A percentile compares a stretch with the other conserved stretches of the same genome.
Conservation (phyloP, 1,140 invertebrate species). For the Lordiphosa mommai region DNA sequence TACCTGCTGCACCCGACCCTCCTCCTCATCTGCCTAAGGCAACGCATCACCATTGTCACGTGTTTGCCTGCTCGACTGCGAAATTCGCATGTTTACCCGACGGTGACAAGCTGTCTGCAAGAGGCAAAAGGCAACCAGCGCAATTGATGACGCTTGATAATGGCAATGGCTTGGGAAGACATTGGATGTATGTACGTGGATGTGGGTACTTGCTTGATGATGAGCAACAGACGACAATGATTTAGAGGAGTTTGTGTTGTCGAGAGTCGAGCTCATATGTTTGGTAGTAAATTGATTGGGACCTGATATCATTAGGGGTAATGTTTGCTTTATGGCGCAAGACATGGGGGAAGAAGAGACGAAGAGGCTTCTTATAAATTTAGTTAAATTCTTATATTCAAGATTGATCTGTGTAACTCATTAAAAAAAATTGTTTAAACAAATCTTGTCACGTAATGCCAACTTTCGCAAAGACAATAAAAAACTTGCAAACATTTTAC, state of each 20-base stretch:
- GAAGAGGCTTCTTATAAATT: no score
- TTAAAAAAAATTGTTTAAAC: conserved; percentile 4
- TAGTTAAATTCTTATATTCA: no score
- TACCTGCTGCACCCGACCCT: conserved; percentile 14
- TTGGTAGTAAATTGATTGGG: conserved; percentile 40
- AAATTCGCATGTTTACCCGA: conserved; percentile 75
- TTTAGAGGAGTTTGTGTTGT: conserved; percentile 41
- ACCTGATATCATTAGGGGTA: conserved; percentile 35
- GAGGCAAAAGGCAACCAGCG: conserved; percentile 39
- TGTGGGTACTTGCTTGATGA: conserved; percentile 13
- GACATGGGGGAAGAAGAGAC: no score
- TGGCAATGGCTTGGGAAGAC: conserved; percentile 38
- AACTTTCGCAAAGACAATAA: conserved; percentile 40
- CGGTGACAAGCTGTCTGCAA: conserved; percentile 77
- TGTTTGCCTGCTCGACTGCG: conserved; percentile 74
- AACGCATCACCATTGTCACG: conserved; percentile 51
- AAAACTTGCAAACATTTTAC: conserved; percentile 45
- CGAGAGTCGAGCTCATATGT: conserved; percentile 7
- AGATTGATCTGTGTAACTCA: no score
- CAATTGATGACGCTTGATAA: conserved; percentile 73
- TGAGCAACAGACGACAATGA: conserved; percentile 73
- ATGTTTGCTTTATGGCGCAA: conserved; percentile 9
- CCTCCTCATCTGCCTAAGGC: conserved; percentile 17
- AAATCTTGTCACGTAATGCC: conserved; percentile 32
- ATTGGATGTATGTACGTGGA: conserved; percentile 4